These are phyloP conservation scores for Nesogale talazaci DNA, from an alignment of 2,113 vertebrate species.

Conservation along the genomic window DNA sequence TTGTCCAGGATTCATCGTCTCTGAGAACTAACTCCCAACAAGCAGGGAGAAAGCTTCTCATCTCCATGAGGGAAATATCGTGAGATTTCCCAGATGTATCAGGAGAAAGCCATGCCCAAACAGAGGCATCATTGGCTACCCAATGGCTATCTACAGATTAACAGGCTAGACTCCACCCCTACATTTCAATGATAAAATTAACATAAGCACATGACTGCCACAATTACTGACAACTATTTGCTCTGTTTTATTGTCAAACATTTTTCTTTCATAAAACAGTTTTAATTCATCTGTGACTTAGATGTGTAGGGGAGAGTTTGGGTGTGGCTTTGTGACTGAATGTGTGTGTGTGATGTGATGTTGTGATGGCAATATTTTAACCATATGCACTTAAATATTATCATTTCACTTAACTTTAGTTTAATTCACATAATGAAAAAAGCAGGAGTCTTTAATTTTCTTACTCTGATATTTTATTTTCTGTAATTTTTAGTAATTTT, in stretches of 20 bases:
- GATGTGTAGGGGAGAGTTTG: too few species aligned
- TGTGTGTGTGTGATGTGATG: background rate
- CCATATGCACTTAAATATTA: background rate
- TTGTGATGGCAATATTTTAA: background rate
- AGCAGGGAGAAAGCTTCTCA: too few species aligned
- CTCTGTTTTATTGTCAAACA: background rate
- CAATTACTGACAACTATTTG: background rate
- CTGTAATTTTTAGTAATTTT: background rate
- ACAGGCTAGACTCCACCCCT: too few species aligned
- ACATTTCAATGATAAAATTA: too few species aligned
- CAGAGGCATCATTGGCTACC: too few species aligned
- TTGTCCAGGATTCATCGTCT: too few species aligned
- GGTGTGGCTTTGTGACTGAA: background rate
- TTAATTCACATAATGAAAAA: background rate
- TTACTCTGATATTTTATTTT: constrained; percentile 12
- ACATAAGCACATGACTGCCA: too few species aligned
- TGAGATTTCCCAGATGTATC: too few species aligned
- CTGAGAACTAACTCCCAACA: too few species aligned
- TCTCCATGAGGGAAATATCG: too few species aligned
- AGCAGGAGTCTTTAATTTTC: background rate
- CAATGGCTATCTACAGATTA: too few species aligned
- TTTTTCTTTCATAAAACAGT: background rate
- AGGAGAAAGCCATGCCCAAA: too few species aligned
- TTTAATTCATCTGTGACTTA: background rate
- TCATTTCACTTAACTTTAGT: background rate